These are phyloP conservation scores for Dolomedes plantarius DNA, from an alignment of 2,888 invertebrate genomes.

Conservation along the genomic window DNA sequence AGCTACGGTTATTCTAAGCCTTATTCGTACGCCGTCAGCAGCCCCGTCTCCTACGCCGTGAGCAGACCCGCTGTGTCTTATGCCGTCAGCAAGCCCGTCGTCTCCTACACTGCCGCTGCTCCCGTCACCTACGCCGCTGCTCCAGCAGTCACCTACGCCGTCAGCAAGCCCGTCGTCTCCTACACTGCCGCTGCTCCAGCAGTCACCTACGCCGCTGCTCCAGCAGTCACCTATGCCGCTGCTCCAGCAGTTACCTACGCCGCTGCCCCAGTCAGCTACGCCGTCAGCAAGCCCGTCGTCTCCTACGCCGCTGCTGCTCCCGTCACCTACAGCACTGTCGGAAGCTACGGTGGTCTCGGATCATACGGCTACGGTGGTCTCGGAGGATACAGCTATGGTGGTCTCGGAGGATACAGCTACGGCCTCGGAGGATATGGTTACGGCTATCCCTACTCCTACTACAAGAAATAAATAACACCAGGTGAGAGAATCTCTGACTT, in stretches of 20 bases:
- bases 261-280: not conserved
- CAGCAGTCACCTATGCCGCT: no score
- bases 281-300: not conserved
- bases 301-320: not conserved
- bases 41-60: not conserved
- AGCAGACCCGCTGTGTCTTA: not conserved
- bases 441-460: not conserved
- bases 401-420: not conserved
- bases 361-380: not conserved
- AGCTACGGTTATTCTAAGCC: not conserved
- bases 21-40: not conserved
- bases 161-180: not conserved
- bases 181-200: not conserved
- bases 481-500: no score
- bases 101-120: not conserved
- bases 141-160: not conserved
- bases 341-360: not conserved
- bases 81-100: not conserved
- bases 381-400: not conserved
- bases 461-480: slow-evolving; percentile 2
- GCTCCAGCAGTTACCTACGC: not conserved
- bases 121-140: not conserved
- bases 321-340: not conserved
- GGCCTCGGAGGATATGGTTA: no score
- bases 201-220: not conserved